A percentile compares a stretch with the other conserved stretches of the same genome.
These are phyloP conservation scores for Hylomyscus alleni DNA, from an alignment of 2,797 vertebrate genomes.

Conservation along the genomic window DNA sequence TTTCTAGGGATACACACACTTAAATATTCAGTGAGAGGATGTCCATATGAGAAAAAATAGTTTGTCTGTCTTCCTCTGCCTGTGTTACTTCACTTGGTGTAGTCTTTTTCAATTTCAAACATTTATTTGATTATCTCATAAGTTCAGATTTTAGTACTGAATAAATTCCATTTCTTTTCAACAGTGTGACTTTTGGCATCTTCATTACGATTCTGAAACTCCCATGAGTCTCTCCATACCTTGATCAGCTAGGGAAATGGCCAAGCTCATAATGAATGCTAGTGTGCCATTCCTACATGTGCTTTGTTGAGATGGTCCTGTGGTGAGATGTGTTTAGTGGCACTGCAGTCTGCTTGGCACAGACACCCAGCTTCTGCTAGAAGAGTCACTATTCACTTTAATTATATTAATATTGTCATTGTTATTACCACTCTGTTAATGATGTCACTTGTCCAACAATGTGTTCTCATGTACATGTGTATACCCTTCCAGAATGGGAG, in stretches of 20 bases:
- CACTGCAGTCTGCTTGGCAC: neutral
- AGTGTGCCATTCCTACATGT: neutral
- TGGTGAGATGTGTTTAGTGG: too few species aligned
- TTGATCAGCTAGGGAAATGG: neutral
- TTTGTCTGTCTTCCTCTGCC: neutral
- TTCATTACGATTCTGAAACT: neutral
- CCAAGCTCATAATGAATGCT: neutral
- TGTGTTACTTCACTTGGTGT: neutral
- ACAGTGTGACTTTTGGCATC: neutral
- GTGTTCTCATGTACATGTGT: neutral
- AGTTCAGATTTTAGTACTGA: neutral
- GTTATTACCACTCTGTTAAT: neutral
- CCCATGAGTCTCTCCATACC: neutral
- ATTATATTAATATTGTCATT: neutral
- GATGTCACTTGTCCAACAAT: neutral
- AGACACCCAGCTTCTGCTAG: neutral
- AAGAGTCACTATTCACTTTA: neutral
- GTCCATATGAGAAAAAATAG: neutral
- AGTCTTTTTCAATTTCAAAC: neutral
- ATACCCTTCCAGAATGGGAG: neutral
- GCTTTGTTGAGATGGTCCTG: neutral
- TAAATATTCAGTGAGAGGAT: too few species aligned
- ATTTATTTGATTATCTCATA: neutral
- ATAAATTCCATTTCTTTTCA: neutral
- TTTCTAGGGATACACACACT: neutral